These are phyloP conservation scores for Mechanitis mazaeus DNA, from an alignment of 2,888 invertebrate species.

Conservation along the genomic window DNA sequence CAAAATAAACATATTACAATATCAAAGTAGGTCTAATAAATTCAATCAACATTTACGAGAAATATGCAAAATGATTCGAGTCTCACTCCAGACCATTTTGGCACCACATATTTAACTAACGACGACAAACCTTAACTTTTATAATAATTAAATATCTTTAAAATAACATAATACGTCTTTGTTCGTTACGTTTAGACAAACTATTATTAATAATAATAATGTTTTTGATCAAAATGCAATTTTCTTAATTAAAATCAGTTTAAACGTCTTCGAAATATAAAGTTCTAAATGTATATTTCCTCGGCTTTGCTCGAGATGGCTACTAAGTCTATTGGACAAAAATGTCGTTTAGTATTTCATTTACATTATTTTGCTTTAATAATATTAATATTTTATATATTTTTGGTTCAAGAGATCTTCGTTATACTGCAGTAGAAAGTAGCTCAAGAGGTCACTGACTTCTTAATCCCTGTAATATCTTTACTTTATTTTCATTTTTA, in stretches of 20 bases:
- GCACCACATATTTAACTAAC: conserved; percentile 37
- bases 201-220: too few relatives aligned
- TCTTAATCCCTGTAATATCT: conserved; percentile 5
- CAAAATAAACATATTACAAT: conserved; percentile 24
- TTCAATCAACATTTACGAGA: conserved; percentile 28
- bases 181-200: too few relatives aligned
- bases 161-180: too few relatives aligned
- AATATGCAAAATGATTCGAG: conserved; percentile 45
- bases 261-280: too few relatives aligned
- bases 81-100: conserved; percentile 55
- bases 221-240: too few relatives aligned
- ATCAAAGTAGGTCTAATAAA: conserved; percentile 20
- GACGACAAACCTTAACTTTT: neutral
- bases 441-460: neutral
- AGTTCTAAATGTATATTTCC: too few relatives aligned
- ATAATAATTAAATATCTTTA: too few relatives aligned
- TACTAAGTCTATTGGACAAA: too few relatives aligned
- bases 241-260: too few relatives aligned
- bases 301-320: too few relatives aligned
- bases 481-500: neutral
- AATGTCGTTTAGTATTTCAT: too few relatives aligned
- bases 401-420: conserved; percentile 46
- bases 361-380: too few relatives aligned
- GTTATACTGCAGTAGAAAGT: conserved; percentile 10
- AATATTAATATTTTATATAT: neutral